Base-by-base conservation (phyloP, 2,113 vertebrate species). In the Saimiri boliviensis region DNA sequence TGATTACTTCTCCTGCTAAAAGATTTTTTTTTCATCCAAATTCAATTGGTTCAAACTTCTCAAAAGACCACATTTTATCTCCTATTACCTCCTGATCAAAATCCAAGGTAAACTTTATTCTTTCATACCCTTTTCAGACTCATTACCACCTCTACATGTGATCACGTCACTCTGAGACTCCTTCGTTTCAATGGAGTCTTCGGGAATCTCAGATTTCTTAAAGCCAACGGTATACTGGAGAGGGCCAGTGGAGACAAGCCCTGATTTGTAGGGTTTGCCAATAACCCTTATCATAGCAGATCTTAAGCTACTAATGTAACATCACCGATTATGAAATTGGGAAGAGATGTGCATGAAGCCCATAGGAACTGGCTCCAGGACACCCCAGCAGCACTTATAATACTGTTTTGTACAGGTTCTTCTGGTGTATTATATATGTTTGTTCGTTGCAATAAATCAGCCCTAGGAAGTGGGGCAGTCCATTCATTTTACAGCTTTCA, bases 1-100 rank as follows among this genome's bases (percentile, higher is more conserved):
- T 91, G 42, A 80, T 42, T 30, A 79, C 35, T 58, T 91, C 40
- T 89, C 21, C 42, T 54, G 10, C 25, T 82, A 52, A 42, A 96
- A 86, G 25, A 35, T 42, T 86, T 93, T 71, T 76, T 77, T 89
- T 82, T 27, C n/a, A 37, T 54, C 49, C 45, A 96, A 92, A 95
- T 88, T 52, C 27, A 77, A 82, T 45, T n/a, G 23, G 32, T 79
- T 63, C 49, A 63, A 81, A 96, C 21, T 47, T 21, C 56, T 96
- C 30, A 86, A 66, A 86, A 73, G 30, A 52, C 30, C 37, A 87
- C 8, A 89, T 6, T 7, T 42, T 58, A 54, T 80, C 45, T 85
- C 17, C 60, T 66, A 80, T 63, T 63, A 74, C 45, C 40, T 91
- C n/a, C 66, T 27, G 52, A 93, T 45, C 23, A 11, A 91, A 89